These are phyloP conservation scores for Aporophyla nigra DNA, from an alignment of 2,888 invertebrate species.

Conservation along the genomic window DNA sequence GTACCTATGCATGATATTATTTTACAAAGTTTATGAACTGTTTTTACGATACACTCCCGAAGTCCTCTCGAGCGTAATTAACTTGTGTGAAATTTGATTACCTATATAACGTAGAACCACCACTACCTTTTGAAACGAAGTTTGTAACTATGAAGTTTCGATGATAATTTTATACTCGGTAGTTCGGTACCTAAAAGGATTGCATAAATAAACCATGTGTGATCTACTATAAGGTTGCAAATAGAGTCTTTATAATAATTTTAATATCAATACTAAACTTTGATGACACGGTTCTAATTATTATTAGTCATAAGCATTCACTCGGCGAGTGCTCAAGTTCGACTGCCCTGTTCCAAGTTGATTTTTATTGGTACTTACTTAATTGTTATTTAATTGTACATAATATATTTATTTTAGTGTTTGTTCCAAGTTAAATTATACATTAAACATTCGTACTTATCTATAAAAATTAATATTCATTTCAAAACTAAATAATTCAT, in stretches of 20 bases:
- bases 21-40: constrained; percentile 1
- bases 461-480: no score
- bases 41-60: background rate
- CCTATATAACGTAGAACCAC: constrained; percentile 3
- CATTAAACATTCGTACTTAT: no score
- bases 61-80: background rate
- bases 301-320: background rate
- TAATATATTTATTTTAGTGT: no score
- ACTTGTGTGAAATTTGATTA: constrained; percentile 21
- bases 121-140: constrained; percentile 9
- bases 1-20: background rate
- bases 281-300: background rate
- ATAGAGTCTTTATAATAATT: background rate
- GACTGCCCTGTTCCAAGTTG: background rate
- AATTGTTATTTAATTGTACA: no score
- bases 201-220: background rate
- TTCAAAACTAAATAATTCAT: no score
- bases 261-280: background rate
- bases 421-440: no score
- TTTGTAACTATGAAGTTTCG: constrained; percentile 26
- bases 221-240: background rate
- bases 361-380: no score
- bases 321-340: background rate
- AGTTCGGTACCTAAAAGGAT: background rate
- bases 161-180: constrained; percentile 23